These are phyloP conservation scores for Pegea sp. DNA, from an alignment of 23 tunicate genomes.

Conservation along the genomic window DNA sequence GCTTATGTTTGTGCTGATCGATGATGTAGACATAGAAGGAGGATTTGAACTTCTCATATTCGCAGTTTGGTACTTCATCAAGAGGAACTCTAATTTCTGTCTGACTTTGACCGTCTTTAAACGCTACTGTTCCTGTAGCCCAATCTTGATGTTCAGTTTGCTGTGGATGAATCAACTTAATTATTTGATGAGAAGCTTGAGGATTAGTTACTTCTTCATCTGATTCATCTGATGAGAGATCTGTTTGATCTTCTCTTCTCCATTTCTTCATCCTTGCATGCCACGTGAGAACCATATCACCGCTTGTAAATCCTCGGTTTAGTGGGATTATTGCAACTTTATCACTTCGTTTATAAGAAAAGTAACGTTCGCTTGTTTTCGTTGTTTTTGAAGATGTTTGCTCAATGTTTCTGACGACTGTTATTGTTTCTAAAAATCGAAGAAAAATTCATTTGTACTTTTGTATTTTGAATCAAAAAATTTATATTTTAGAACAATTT, in stretches of 20 bases:
- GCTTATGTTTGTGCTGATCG: slow-evolving; percentile 67
- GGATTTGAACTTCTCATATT: slow-evolving; percentile 35
- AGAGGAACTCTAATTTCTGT: slow-evolving; percentile 83
- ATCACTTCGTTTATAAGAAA: slow-evolving; percentile 79
- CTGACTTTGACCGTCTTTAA: slow-evolving; percentile 57
- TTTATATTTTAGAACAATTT: no score
- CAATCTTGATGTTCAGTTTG: slow-evolving; percentile 16
- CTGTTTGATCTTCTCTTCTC: slow-evolving; percentile 8
- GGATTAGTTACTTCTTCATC: slow-evolving; percentile 17
- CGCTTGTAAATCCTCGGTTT: slow-evolving; percentile 70
- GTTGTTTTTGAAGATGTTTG: neutral
- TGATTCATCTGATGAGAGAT: no score
- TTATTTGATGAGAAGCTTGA: no score
- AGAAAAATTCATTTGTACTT: no score
- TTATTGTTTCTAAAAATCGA: neutral
- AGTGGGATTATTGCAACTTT: slow-evolving; percentile 93
- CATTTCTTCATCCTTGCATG: slow-evolving; percentile 61
- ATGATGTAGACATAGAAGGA: slow-evolving; percentile 78
- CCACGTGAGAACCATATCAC: slow-evolving; percentile 81
- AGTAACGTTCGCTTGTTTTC: slow-evolving; percentile 34
- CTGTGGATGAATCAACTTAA: no score
- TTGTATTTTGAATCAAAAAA: no score
- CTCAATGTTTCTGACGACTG: neutral
- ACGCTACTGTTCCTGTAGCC: slow-evolving; percentile 68
- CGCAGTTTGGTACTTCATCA: slow-evolving; percentile 32